These are phyloP conservation scores for Empidonax alnorum DNA, from an alignment of 2,113 vertebrate genomes.

Conservation along the genomic window DNA sequence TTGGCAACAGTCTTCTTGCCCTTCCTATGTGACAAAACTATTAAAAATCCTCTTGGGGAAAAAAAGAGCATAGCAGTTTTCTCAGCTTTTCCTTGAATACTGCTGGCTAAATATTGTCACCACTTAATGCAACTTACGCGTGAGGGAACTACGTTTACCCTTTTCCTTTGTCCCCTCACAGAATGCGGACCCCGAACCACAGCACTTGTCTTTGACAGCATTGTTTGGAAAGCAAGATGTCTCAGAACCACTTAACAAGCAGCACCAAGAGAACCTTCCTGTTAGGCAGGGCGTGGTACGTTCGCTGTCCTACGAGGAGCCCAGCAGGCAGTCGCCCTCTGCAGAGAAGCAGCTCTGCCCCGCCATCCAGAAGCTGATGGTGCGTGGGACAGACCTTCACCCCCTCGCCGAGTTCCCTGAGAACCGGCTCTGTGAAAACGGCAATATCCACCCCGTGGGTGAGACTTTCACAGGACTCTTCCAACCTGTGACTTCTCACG, in stretches of 20 bases:
- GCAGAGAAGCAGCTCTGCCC: slow-evolving; percentile 81
- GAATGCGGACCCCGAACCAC: slow-evolving; percentile 78
- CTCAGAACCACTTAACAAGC: not conserved
- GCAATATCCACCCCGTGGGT: not conserved
- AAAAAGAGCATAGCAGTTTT: not conserved
- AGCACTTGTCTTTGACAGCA: slow-evolving; percentile 82
- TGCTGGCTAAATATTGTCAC: not conserved
- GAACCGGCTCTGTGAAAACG: slow-evolving; percentile 78
- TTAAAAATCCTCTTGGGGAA: not conserved
- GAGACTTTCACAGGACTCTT: slow-evolving; percentile 79
- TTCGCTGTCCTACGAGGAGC: slow-evolving; percentile 86
- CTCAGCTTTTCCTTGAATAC: not conserved
- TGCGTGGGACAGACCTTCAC: slow-evolving; percentile 77
- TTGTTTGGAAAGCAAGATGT: slow-evolving; percentile 83
- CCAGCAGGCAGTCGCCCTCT: slow-evolving; percentile 3
- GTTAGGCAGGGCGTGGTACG: slow-evolving; percentile 77
- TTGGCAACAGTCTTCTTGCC: slow-evolving; percentile 1
- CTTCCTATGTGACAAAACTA: slow-evolving; percentile 36
- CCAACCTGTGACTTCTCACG: slow-evolving; percentile 56
- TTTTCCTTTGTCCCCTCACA: slow-evolving; percentile 55
- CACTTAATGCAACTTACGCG: not conserved
- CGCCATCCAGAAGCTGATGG: slow-evolving; percentile 92
- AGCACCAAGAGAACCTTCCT: slow-evolving; percentile 14
- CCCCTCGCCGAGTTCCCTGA: slow-evolving; percentile 84
- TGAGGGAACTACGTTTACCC: not conserved